Evolutionary conservation across 2,888 invertebrate species (phyloP), one percentile per base, ranked within the genome.

Genomic region (Limnephilus lunatus): DNA sequence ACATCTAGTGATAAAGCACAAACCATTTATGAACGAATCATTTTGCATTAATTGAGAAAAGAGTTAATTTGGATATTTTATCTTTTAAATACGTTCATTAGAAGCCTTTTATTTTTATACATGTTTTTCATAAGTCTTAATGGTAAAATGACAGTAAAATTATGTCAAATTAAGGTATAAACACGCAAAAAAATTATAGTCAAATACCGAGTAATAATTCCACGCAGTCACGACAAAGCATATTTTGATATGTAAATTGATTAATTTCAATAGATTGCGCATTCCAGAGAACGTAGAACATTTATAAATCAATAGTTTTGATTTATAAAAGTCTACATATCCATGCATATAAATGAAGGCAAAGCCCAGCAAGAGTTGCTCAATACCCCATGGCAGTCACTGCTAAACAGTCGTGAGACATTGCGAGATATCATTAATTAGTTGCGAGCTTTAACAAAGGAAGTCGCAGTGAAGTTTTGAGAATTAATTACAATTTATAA

Each of bases 401-500:
- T 68, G 68, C 68, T 68, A 25, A 68, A n/a, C 9, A 68, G 68
- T 68, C 68, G 68, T 68, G 68, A 68, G 68, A 68, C 68, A 68
- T 19, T 39, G 86, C 30, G 44, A 25, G 44, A 86, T 48, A 44
- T n/a, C 39, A n/a, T 86, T 86, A 44, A 86, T 44, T 86, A 44
- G 86, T 48, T 44, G 30, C 31, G 31, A 68, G 88, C 68, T 25
- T 53, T 32, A 88, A 88, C 88, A 88, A 88, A 88, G 88, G 68
- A 48, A 68, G 68, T 68, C 32, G 30, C 35, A 39, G 90, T 92
- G 90, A 83, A 35, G 87, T 89, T 92, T 89, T 82, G 92, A 81
- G 90, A 90, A 91, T 92, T 91, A 85, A 92, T 92, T 91, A 90
- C 90, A 90, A 90, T 81, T 90, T 92, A 89, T 91, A 92, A 92